Base-by-base conservation (phyloP, 2,797 vertebrate genomes). In the Alcedo quadribrachys region DNA sequence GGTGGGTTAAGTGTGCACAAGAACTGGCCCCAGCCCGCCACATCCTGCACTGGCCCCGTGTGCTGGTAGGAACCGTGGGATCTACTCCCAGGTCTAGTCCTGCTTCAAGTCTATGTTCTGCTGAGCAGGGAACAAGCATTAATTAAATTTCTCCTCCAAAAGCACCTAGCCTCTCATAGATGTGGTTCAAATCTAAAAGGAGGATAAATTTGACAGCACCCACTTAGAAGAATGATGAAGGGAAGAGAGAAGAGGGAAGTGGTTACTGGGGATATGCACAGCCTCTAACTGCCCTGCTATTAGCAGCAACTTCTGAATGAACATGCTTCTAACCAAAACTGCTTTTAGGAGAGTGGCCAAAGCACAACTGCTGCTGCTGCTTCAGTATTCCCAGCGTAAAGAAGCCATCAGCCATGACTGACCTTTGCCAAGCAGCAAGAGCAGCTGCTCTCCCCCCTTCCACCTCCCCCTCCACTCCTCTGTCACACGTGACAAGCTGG, bases 361-460 rank as follows among this genome's bases (percentile, higher is more conserved):
- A 43, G 33, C 20, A 65, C n/a, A 45, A 5, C 2, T 25, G 11
- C 54, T 76, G 63, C 33, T 33, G 12, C 37, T 57, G 12, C 18
- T 58, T 65, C 0, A 1, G 0, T 1, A 2, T 33, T 76, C 46
- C 48, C 13, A 5, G 0, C 0, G 4, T 0, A 0, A 76, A 55
- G 79, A 61, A 78, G 19, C 37, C 54, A 48, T 16, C 62, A 53
- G 77, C n/a, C 6, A 1, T 0, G 1, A 15, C 35, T 51, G 40
- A 28, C 33, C 19, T 81, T 32, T 18, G 55, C 70, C n/a, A 24
- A 81, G 65, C 81, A 54, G 42, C 2, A 0, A 57, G 5, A 42
- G 42, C 22, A 68, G 4, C 42, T 50, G 12, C 0, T 7, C 14
- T 54, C 40, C 58, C 14, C 61, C 15, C 12, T 55, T 30, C 48